Conservation (phyloP, 2,113 vertebrate genomes). For the Arothron firmamentum region DNA sequence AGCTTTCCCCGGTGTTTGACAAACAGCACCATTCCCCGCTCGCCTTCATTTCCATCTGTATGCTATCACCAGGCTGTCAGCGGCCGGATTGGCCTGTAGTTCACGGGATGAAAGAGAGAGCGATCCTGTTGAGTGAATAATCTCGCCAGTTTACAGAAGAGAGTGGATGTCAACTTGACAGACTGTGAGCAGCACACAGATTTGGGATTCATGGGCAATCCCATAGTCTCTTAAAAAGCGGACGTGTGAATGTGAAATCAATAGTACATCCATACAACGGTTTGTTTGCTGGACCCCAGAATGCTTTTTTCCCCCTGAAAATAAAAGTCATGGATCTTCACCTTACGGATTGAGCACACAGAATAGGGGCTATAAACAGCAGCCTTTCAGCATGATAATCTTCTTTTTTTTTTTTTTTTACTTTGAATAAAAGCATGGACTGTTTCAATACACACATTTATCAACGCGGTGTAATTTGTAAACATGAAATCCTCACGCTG, state of each 20-base stretch:
- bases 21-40: conserved; percentile 63
- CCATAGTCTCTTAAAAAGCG: conserved; percentile 72
- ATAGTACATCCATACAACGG: conserved; percentile 79
- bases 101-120: conserved; percentile 72
- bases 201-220: conserved; percentile 75
- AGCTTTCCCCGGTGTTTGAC: conserved; percentile 59
- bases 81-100: conserved; percentile 72
- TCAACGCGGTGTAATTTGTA: conserved; percentile 24
- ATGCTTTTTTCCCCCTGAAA: conserved; percentile 64
- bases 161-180: conserved; percentile 77
- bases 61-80: conserved; percentile 77
- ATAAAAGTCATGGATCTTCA: conserved; percentile 67
- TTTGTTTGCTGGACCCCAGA: conserved; percentile 73
- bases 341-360: conserved; percentile 69
- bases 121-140: conserved; percentile 82
- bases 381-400: conserved; percentile 55
- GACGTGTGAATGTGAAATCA: conserved; percentile 83
- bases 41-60: conserved; percentile 76
- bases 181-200: conserved; percentile 72
- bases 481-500: background rate
- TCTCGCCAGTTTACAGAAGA: conserved; percentile 77
- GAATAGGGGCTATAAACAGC: conserved; percentile 56
- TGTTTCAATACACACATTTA: conserved; percentile 46
- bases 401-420: conserved; percentile 28
- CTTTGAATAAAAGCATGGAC: conserved; percentile 27